Conservation (phyloP, 2,888 invertebrate species). For the Byasa hedistus region DNA sequence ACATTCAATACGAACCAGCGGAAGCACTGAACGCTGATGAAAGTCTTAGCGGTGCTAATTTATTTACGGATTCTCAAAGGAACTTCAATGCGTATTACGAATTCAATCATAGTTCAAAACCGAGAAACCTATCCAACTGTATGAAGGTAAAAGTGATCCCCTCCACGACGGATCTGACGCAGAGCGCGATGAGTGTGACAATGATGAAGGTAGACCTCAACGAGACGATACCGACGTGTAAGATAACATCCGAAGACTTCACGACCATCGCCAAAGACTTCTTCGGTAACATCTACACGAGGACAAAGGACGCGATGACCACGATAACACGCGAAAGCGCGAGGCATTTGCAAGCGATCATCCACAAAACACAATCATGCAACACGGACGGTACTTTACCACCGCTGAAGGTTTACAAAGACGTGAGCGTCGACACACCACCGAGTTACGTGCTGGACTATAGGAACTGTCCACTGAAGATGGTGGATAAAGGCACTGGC, state of each 20-base stretch:
- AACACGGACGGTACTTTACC: slow-evolving; percentile 29
- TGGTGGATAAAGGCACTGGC: slow-evolving; percentile 2
- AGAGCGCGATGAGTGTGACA: slow-evolving; percentile 11
- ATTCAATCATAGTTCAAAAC: slow-evolving; percentile 11
- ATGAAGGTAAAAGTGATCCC: slow-evolving; percentile 27
- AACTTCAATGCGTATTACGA: slow-evolving; percentile 25
- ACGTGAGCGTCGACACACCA: slow-evolving; percentile 33
- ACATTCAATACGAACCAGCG: slow-evolving; percentile 5
- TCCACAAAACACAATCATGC: slow-evolving; percentile 35
- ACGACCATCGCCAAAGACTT: slow-evolving; percentile 45
- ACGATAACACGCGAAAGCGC: slow-evolving; percentile 44
- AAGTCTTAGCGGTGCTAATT: background rate
- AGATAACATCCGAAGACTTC: slow-evolving; percentile 20
- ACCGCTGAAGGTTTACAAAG: slow-evolving; percentile 25
- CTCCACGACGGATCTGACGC: slow-evolving; percentile 5
- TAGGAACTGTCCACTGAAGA: background rate
- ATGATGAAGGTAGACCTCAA: slow-evolving; percentile 17
- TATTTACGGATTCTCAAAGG: slow-evolving; percentile 18
- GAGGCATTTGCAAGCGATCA: slow-evolving; percentile 38
- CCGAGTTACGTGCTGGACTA: slow-evolving; percentile 17
- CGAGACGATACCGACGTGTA: slow-evolving; percentile 17
- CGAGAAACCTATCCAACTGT: slow-evolving; percentile 7
- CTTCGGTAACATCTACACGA: slow-evolving; percentile 44
- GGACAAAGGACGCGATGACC: slow-evolving; percentile 49
- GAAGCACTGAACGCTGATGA: background rate